Conservation (phyloP, 2,888 invertebrate species). For the Perizoma affinitatum region DNA sequence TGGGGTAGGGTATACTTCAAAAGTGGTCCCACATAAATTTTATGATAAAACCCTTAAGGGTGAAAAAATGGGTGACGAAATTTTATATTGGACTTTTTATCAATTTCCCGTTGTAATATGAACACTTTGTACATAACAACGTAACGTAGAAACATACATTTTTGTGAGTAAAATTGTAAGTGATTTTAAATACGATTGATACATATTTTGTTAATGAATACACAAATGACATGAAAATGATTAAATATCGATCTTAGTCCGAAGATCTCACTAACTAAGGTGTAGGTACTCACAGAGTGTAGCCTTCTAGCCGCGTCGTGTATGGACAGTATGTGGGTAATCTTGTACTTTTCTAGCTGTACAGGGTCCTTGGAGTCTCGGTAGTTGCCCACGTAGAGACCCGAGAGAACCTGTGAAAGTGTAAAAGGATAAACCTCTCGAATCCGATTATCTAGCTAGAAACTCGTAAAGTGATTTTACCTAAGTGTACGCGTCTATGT, state of each 20-base stretch:
- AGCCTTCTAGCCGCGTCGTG: constrained; percentile 96
- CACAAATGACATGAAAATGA: too few relatives aligned
- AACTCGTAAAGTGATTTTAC: constrained; percentile 17
- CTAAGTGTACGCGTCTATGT: background rate
- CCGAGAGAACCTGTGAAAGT: constrained; percentile 91
- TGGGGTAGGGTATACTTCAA: too few relatives aligned
- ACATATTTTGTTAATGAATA: too few relatives aligned
- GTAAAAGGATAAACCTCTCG: background rate
- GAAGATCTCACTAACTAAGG: background rate
- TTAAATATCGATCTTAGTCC: too few relatives aligned
- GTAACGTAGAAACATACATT: too few relatives aligned
- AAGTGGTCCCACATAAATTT: too few relatives aligned
- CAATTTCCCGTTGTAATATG: too few relatives aligned
- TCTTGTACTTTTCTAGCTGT: constrained; percentile 94
- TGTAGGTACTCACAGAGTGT: constrained; percentile 87
- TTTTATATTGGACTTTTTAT: too few relatives aligned
- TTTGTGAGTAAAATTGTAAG: background rate
- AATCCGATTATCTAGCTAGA: constrained; percentile 2
- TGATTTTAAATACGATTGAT: too few relatives aligned
- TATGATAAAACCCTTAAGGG: too few relatives aligned
- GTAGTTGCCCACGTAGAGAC: constrained; percentile 97
- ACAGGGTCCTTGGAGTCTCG: constrained; percentile 96
- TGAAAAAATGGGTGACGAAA: too few relatives aligned
- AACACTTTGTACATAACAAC: too few relatives aligned
- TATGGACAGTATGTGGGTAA: constrained; percentile 97